Base-by-base conservation (phyloP, 2,113 vertebrate species). In the Pedionomus torquatus region DNA sequence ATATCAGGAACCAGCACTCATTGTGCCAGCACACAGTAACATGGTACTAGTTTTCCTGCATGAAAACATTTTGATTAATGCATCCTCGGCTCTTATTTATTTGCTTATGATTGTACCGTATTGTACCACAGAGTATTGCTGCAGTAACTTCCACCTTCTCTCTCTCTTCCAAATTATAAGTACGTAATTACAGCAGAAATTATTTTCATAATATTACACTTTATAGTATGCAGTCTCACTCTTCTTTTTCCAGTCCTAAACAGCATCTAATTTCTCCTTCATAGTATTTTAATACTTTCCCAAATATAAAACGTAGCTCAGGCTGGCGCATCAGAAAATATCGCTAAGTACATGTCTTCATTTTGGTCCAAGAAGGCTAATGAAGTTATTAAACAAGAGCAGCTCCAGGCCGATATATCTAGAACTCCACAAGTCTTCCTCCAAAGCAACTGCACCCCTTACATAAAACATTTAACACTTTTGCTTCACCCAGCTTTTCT, bases 341-440 rank as follows among this genome's bases (percentile, higher is more conserved):
- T 10, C 0, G 0, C 10, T 24, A 44, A 33, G 13, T 55, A 39
- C 16, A 12, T 6, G 4, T 26, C 6, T 8, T 74, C 21, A 37
- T 81, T 69, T 44, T n/a, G 21, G 26, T n/a, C n/a, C 49, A 83
- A 81, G 66, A 48, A 68, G 30, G 10, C 9, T 51, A 68, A 57
- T 66, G 15, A 65, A 91, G 61, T 44, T 30, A 83, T 46, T 69
- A 17, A 86, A 39, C 28, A 87, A 51, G 11, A 77, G 30, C 46
- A 60, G 41, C 30, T 84, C 74, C 54, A 83, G 20, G 52, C 5
- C 0, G 0, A n/a, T 48, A 25, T 1, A 83, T 33, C 44, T 82
- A 70, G 43, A 74, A 74, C 4, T 37, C 16, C n/a, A 84, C 9
- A 58, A 55, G 33, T 20, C 16, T 13, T 79, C 13, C 17, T 71